phyloP scores from a whole-genome alignment of 2,888 invertebrate genomes.

The Schizotus pectinicornis region DNA sequence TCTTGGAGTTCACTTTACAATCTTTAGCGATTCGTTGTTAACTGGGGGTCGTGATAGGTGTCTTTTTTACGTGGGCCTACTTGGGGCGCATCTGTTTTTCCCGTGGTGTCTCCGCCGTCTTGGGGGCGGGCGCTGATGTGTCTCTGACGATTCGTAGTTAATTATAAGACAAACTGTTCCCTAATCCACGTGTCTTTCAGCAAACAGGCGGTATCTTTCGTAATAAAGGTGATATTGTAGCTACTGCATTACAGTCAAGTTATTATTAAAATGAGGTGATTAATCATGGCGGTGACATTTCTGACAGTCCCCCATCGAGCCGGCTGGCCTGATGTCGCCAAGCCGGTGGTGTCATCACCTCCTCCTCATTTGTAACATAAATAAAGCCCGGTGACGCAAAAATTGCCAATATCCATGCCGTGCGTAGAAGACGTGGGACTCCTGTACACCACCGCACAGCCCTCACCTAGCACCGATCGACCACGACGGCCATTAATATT shows the following conservation, averaged over 20 bases:
- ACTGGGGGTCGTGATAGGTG: too few relatives aligned
- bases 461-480: conserved; percentile 29
- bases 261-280: conserved; percentile 62
- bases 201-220: conserved; percentile 50
- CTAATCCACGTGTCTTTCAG: conserved; percentile 51
- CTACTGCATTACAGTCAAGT: conserved; percentile 56
- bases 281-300: conserved; percentile 59
- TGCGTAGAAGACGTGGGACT: neutral
- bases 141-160: conserved; percentile 43
- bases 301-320: conserved; percentile 51
- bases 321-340: conserved; percentile 48
- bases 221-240: conserved; percentile 58
- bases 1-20: too few relatives aligned
- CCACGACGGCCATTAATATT: conserved; percentile 36
- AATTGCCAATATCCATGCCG: conserved; percentile 16
- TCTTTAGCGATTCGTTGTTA: too few relatives aligned
- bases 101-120: neutral
- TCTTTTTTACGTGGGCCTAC: too few relatives aligned
- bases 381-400: conserved; percentile 28
- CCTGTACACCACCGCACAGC: neutral
- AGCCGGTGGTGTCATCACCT: conserved; percentile 53
- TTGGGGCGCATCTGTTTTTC: too few relatives aligned
- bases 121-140: neutral
- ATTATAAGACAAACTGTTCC: conserved; percentile 49
- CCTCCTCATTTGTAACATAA: conserved; percentile 51